Conservation (phyloP, 2,888 invertebrate species). For the Andrena bucephala region DNA sequence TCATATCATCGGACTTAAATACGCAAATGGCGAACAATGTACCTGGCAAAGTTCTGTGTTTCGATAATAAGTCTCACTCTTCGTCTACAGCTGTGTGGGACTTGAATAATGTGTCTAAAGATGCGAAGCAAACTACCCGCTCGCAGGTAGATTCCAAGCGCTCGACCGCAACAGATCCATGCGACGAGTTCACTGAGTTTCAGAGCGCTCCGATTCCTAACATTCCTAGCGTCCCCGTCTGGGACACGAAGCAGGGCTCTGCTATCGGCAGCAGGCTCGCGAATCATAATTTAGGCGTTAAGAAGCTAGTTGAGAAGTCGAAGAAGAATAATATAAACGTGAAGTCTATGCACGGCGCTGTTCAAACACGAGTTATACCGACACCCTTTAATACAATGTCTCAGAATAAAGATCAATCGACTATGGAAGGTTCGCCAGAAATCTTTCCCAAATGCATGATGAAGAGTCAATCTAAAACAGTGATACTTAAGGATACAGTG, state of each 20-base stretch:
- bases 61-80: constrained; percentile 47
- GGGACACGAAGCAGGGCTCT: constrained; percentile 81
- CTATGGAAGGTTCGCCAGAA: constrained; percentile 56
- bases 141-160: constrained; percentile 52
- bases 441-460: constrained; percentile 82
- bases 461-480: constrained; percentile 82
- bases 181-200: constrained; percentile 86
- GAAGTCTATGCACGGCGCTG: constrained; percentile 57
- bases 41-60: constrained; percentile 50
- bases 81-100: constrained; percentile 45
- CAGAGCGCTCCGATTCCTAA: constrained; percentile 82
- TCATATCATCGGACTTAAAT: constrained; percentile 48
- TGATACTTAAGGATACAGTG: constrained; percentile 82
- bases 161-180: constrained; percentile 34
- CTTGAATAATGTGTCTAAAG: constrained; percentile 45
- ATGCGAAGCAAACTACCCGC: constrained; percentile 43
- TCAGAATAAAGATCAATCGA: constrained; percentile 60
- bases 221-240: constrained; percentile 75
- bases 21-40: constrained; percentile 33
- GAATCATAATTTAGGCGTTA: constrained; percentile 85
- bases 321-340: constrained; percentile 72
- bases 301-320: constrained; percentile 79
- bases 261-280: constrained; percentile 85
- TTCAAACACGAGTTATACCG: constrained; percentile 31
- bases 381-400: constrained; percentile 31